These are phyloP conservation scores for Dipodomys spectabilis DNA, from an alignment of 2,113 vertebrate genomes.

Conservation along the genomic window DNA sequence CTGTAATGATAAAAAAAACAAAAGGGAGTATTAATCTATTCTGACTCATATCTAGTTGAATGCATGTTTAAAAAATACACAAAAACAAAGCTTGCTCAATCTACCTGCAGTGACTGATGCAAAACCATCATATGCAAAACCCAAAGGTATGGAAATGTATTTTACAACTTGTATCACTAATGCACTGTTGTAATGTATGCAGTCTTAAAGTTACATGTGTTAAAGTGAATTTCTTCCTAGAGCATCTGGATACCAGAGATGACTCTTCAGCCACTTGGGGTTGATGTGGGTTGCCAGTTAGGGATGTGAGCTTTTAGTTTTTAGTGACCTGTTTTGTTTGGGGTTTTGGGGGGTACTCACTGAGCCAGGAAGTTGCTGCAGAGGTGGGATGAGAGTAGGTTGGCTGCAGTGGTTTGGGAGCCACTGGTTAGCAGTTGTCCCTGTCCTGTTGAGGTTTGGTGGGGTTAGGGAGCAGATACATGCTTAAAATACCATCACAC, in stretches of 20 bases:
- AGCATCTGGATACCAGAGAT: conserved; percentile 74
- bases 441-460: conserved; percentile 68
- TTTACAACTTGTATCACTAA: conserved; percentile 92
- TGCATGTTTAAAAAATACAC: conserved; percentile 93
- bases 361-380: conserved; percentile 67
- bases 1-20: conserved; percentile 89
- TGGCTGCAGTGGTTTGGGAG: conserved; percentile 64
- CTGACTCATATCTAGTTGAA: conserved; percentile 94
- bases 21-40: conserved; percentile 93
- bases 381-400: conserved; percentile 67
- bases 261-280: conserved; percentile 82
- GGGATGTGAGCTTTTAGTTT: conserved; percentile 72
- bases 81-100: conserved; percentile 94
- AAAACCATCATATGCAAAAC: conserved; percentile 95
- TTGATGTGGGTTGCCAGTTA: conserved; percentile 83
- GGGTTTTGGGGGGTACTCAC: conserved; percentile 63
- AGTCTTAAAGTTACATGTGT: conserved; percentile 84
- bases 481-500: conserved; percentile 75
- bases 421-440: conserved; percentile 58
- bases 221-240: conserved; percentile 82
- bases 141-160: conserved; percentile 92
- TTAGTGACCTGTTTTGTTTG: conserved; percentile 70
- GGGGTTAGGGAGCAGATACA: conserved; percentile 72
- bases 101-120: conserved; percentile 96
- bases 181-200: conserved; percentile 91